Evolutionary conservation across 2,888 invertebrate genomes (phyloP), one percentile per base, ranked within the genome.

Genomic region (Caenorhabditis afra): DNA sequence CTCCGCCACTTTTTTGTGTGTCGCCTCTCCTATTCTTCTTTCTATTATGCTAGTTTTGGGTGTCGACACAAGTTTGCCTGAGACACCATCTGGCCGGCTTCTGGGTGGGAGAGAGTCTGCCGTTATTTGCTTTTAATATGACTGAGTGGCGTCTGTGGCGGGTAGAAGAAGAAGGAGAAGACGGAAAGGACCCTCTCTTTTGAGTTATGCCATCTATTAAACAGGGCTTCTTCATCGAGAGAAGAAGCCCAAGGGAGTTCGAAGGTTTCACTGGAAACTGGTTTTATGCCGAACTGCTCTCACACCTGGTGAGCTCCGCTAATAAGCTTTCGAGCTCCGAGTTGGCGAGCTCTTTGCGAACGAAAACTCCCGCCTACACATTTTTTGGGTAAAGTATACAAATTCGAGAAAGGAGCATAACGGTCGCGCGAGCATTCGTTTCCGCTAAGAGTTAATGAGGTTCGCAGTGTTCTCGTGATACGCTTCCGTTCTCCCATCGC

Each of bases 51-150:
- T 53, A 37, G 45, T 49, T 68, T 52, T 59, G 53, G 65, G 45
- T 41, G 47, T 14, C 20, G 29, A 29, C 29, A 29, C 4, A 45
- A 39, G 45, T 55, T 57, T 37, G 58, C 71, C 57, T 37, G 64
- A 73, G 50, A 64, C 64, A 73, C 58, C 73, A 73, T 73, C 35
- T 62, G 55, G 7, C n/a, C n/a, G n/a, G 29, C 29, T 29, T 5
- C 29, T 14, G 12, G 55, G 20, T 16, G 59, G 58, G 23, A 55
- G 49, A 35, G 39, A 41, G 35, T 22, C 44, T 50, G 45, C 39
- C 14, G 47, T 18, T 70, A 64, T 58, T 73, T 73, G 41, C 64
- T 50, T 65, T 65, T 64, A 64, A 64, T 73, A 73, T 58, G 44
- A 50, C 39, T 41, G 61, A 53, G 61, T 64, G 57, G 57, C 7